Evolutionary conservation across 2,888 invertebrate genomes (phyloP).

Genomic region (Tipula vernalis): DNA sequence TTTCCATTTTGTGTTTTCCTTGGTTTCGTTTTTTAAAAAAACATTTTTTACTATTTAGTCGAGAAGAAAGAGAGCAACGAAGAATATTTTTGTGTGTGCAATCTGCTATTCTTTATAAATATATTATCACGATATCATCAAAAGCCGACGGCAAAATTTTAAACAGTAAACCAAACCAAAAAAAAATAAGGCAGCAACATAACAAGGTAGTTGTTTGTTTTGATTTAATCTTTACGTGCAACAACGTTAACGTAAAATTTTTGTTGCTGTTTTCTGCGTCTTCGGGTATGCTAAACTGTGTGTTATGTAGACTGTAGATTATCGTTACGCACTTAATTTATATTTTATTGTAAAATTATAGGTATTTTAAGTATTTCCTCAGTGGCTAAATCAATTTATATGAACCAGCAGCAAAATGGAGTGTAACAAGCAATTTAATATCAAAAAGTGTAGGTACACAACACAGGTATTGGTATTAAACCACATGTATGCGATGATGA

Average conservation of each 20-base stretch:
- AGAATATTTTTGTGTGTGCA: not conserved
- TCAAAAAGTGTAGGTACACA: not conserved
- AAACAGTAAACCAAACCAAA: not conserved
- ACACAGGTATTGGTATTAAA: not conserved
- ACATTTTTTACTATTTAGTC: not conserved
- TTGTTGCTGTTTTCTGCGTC: not conserved
- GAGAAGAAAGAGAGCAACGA: not conserved
- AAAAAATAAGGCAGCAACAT: not conserved
- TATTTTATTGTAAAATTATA: not conserved
- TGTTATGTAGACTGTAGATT: not conserved
- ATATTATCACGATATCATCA: constrained; percentile 4
- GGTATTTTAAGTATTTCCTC: not conserved
- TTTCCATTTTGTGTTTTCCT: not conserved
- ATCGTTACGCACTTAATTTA: constrained; percentile 4
- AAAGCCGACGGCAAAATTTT: not conserved
- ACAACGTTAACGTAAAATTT: not conserved
- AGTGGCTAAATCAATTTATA: constrained; percentile 4
- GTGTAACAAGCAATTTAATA: not conserved
- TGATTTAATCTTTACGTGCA: not conserved
- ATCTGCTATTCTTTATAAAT: not conserved
- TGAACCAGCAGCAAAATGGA: not conserved
- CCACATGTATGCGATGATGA: not conserved
- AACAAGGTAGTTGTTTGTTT: not conserved
- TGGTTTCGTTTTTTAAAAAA: not conserved
- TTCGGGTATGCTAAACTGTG: not conserved